These are phyloP conservation scores for Onychorhynchus coronatus DNA, from an alignment of 2,113 vertebrate species.

Conservation along the genomic window DNA sequence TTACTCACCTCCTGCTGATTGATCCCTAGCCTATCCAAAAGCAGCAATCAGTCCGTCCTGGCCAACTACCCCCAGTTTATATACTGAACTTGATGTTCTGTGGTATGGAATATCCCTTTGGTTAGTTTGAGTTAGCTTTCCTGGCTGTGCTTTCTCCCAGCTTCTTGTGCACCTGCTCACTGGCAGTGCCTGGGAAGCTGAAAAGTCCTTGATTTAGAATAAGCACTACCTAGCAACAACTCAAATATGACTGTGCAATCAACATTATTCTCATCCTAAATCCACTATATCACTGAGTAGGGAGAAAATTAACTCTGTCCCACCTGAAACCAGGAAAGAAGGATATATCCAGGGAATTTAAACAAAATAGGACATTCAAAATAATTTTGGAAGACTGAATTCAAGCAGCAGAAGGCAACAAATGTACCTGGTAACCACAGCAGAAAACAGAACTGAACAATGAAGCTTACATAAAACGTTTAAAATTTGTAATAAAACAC, in stretches of 20 bases:
- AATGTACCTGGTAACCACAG: background rate
- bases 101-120: background rate
- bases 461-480: background rate
- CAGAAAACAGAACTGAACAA: background rate
- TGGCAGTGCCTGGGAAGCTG: background rate
- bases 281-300: fast-evolving
- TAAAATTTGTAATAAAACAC: background rate
- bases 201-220: background rate
- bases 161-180: background rate
- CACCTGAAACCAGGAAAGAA: background rate
- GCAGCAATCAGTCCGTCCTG: background rate
- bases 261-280: background rate
- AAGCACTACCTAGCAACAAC: background rate
- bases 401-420: background rate
- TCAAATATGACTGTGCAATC: background rate
- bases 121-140: background rate
- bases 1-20: background rate
- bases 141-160: background rate
- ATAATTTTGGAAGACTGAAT: background rate
- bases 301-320: background rate
- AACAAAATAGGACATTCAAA: background rate
- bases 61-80: too few species aligned
- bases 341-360: background rate
- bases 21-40: background rate
- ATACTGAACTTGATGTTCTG: background rate